phyloP scores from a whole-genome alignment of 2,797 vertebrate genomes.

The Chaenodraco wilsoni region DNA sequence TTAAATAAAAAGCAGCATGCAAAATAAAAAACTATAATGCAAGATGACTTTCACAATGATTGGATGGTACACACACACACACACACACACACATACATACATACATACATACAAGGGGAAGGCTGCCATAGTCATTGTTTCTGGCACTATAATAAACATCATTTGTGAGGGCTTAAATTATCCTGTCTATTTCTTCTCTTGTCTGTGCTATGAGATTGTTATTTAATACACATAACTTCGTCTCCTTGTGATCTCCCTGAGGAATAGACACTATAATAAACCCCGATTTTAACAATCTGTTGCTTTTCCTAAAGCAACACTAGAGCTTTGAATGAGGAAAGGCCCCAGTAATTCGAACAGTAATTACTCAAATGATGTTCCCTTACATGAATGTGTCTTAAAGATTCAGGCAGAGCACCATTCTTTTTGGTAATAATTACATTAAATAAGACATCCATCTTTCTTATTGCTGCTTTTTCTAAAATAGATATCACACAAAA shows the following conservation, averaged over 20 bases:
- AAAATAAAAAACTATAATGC: conserved; percentile 4
- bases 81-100: too few relatives aligned
- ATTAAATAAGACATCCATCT: too few relatives aligned
- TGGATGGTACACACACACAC: background rate
- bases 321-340: background rate
- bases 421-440: background rate
- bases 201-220: background rate
- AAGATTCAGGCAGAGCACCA: too few relatives aligned
- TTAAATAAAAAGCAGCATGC: conserved; percentile 17
- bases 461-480: background rate
- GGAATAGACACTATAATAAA: background rate
- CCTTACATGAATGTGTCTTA: background rate
- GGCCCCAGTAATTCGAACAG: background rate
- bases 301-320: background rate
- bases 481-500: background rate
- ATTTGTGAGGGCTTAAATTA: background rate
- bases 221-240: background rate
- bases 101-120: too few relatives aligned
- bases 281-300: background rate
- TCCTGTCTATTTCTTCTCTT: background rate
- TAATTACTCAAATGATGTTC: background rate
- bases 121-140: too few relatives aligned
- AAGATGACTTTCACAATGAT: background rate
- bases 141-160: background rate
- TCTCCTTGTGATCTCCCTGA: background rate